Base-by-base conservation (phyloP, 2,797 vertebrate species). In the Aulostomus chinensis region DNA sequence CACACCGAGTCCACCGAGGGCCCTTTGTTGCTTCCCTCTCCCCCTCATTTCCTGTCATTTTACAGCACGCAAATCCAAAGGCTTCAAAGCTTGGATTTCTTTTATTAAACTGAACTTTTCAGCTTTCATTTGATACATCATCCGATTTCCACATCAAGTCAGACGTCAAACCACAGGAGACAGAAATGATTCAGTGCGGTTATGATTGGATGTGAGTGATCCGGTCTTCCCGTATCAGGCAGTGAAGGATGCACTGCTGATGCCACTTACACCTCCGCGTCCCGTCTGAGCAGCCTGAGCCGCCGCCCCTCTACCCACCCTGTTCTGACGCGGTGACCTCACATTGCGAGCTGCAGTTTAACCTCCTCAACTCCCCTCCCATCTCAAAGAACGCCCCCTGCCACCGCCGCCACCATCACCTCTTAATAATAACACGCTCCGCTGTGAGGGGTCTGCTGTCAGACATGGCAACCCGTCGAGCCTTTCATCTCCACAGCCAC, bases 381-480 rank as follows among this genome's bases (percentile, higher is more conserved):
- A 45, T 61, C 80, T 81, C 64, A 76, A 74, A 81, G 71, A 54
- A 39, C 17, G 5, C 41, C 63, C 47, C 61, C 73, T 31, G 4
- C 50, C 31, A 33, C 51, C 52, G 22, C 41, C 33, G 33, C 72
- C 68, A 47, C 78, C 73, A 35, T 66, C 60, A 58, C 67, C 77
- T 68, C 63, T 67, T 73, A 73, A 76, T 49, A 72, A 85, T 5
- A 86, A 85, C 81, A 85, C 18, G 5, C 49, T 8, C 20, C 58
- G 8, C 75, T 26, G 65, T 14, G 31, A 71, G 81, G 58, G 74
- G 65, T 67, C 72, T 78, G 59, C 81, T 83, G 81, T 84, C 68
- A 72, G 81, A 87, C 79, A 86, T 71, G 80, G 73, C 69, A 72
- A 74, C 83, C 83, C 54, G 47, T 61, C 5, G 77, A 73, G 83